A percentile compares a stretch with the other conserved stretches of the same genome.
These are phyloP conservation scores for Acanthosepion pharaonis DNA, from an alignment of 2,888 invertebrate species.

Conservation along the genomic window DNA sequence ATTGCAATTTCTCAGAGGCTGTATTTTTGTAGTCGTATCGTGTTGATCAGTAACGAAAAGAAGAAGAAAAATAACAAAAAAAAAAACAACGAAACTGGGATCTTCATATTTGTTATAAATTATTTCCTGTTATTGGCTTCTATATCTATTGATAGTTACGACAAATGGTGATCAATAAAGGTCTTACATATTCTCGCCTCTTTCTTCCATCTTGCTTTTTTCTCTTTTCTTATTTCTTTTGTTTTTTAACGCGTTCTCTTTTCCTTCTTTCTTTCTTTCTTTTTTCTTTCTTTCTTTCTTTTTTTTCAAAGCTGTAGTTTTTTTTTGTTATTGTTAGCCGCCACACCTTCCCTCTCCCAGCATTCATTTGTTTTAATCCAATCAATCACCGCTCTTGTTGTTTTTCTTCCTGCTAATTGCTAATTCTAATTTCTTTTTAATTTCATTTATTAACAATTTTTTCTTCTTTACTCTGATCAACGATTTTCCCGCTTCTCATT, in stretches of 20 bases:
- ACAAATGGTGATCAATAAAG: too few relatives aligned
- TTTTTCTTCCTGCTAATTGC: constrained; percentile 33
- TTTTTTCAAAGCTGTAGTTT: too few relatives aligned
- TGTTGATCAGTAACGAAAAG: too few relatives aligned
- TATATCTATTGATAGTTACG: too few relatives aligned
- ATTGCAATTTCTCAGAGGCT: too few relatives aligned
- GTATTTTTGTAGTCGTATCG: too few relatives aligned
- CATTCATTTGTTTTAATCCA: constrained; percentile 15
- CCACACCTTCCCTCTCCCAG: background rate
- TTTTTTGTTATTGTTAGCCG: background rate
- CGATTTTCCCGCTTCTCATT: background rate
- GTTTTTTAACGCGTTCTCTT: background rate
- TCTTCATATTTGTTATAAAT: too few relatives aligned
- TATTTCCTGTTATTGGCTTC: too few relatives aligned
- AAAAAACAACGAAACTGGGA: too few relatives aligned
- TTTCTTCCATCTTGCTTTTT: background rate
- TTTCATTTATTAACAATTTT: background rate
- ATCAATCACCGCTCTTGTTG: background rate
- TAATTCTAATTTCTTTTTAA: background rate
- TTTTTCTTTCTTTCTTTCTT: background rate
- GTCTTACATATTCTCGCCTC: background rate
- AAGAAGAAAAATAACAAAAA: too few relatives aligned
- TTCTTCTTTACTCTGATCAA: background rate
- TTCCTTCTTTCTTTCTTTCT: background rate
- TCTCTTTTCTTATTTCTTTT: background rate